Base-by-base conservation (phyloP, 2,888 invertebrate species). In the Dendrolimus pini region DNA sequence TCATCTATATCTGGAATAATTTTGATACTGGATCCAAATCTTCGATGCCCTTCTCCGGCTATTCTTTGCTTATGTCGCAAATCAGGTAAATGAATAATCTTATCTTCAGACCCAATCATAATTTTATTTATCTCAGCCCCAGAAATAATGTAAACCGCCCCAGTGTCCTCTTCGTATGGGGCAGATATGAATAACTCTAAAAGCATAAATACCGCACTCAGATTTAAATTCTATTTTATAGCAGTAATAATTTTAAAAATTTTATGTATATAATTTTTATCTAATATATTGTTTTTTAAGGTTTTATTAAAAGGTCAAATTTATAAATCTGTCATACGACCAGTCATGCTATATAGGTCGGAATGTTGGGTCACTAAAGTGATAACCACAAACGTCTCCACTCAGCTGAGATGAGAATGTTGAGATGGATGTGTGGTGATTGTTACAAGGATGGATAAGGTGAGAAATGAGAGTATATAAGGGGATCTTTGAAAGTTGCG, bases 161-260 rank as follows among this genome's bases (percentile, higher is more conserved):
- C 85, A 0, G 53, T 53, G 0, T 76, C 79, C 7, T 77, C 64
- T 61, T 83, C 84, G 54, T 80, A 84, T 0, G 85, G 85, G 1
- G 89, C 85, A 54, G 86, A 78, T 0, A 87, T 73, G 13, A 83
- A 73, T 9, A 87, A 66, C 72, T 89, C 89, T 89, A 72, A 3
- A 75, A 76, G 42, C 54, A 55, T 56, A 54, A 54, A 18, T 18
- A 18, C 3, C 2, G 18, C 18, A 18, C 18, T 18, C 18, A 18
- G 18, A 18, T 18, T 18, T 18, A 18, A 18, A 18, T 18, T 18
- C 1, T 30, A 6, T 30, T 30, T 30, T 30, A 6, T 30, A 30
- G 30, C 30, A 6, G 30, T 30, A n/a, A 57, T 54, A 47, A 41
- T 14, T 7, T 52, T 54, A 8, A 47, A 10, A 54, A 18, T 41